A percentile compares a stretch with the other conserved stretches of the same genome.
Conservation (phyloP, 2,797 vertebrate genomes). For the Mormyrus proboscirostris region DNA sequence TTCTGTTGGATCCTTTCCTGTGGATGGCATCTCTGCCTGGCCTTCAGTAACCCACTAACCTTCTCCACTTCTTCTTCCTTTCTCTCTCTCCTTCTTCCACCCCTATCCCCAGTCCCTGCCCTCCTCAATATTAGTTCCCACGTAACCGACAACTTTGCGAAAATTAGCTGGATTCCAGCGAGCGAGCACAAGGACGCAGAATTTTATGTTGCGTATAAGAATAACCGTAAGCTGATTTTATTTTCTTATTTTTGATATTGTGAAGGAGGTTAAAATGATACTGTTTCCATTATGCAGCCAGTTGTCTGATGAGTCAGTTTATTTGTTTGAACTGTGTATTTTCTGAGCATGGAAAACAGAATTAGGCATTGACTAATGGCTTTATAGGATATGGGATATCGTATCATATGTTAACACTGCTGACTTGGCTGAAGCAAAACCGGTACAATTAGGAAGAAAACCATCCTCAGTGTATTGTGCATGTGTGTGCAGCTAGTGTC, state of each 20-base stretch:
- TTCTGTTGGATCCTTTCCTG: background rate
- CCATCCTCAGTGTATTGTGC: background rate
- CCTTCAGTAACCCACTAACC: slow-evolving; percentile 54
- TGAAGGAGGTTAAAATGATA: background rate
- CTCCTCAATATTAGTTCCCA: slow-evolving; percentile 55
- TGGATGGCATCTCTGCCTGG: background rate
- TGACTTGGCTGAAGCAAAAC: background rate
- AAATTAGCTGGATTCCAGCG: slow-evolving; percentile 61
- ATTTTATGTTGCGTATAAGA: slow-evolving; percentile 57
- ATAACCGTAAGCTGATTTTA: slow-evolving; percentile 52
- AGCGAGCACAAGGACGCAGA: slow-evolving; percentile 47
- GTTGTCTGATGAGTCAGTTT: background rate
- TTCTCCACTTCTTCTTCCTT: slow-evolving; percentile 27
- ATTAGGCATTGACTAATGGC: background rate
- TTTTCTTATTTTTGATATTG: slow-evolving; percentile 15
- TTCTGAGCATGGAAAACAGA: background rate
- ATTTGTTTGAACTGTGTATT: background rate
- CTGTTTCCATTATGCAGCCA: background rate
- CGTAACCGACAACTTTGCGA: slow-evolving; percentile 57
- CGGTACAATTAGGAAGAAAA: background rate
- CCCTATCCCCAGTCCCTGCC: slow-evolving; percentile 34
- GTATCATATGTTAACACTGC: background rate
- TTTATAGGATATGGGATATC: background rate
- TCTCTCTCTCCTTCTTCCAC: slow-evolving; percentile 26
- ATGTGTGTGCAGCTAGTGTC: slow-evolving; percentile 12